Base-by-base conservation (phyloP, 2,797 vertebrate genomes). In the Gymnopithys bicolor region DNA sequence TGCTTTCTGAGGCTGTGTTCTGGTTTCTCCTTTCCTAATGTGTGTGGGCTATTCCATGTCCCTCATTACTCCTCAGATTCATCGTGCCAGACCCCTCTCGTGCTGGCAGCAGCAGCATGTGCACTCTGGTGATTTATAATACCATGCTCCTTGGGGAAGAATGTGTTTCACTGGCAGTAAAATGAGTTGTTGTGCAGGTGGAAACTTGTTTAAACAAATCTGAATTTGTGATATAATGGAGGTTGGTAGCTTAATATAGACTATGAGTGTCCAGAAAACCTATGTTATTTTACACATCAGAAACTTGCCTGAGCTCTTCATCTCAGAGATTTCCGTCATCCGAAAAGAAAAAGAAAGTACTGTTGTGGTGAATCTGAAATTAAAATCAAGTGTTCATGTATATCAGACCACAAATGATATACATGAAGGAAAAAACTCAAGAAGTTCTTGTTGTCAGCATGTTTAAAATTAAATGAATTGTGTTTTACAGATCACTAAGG, bases 181-280 rank as follows among this genome's bases (percentile, higher is more conserved):
- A 94, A 92, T 74, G 51, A 35, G 85, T 86, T 80, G 93, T 92
- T 92, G 89, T 92, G 94, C 96, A 97, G 95, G 97, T 97, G 93
- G 95, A 96, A 87, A 85, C 92, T 90, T 94, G 89, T 93, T 97
- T 97, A 98, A 97, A 93, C 78, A 91, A 95, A 96, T 84, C 89
- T 93, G 73, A 93, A 91, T 39, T 77, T 90, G 87, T 77, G 87
- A 88, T 95, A 92, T 84, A 95, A 92, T 39, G 62, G 69, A 91
- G 59, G 84, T 32, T 85, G 84, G 71, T 92, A 90, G 67, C 79
- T 94, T 84, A 94, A 88, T 49, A 66, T 49, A 92, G 88, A n/a
- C 45, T 85, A 66, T 66, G 28, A 86, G 32, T 23, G 33, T 94
- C 81, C 82, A 95, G 92, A 95, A 91, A 92, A 62, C 23, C 1